Percentiles rank a stretch among this genome's conserved stretches.
phyloP scores from a whole-genome alignment of 2,113 vertebrate species.

The Alethe diademata region DNA sequence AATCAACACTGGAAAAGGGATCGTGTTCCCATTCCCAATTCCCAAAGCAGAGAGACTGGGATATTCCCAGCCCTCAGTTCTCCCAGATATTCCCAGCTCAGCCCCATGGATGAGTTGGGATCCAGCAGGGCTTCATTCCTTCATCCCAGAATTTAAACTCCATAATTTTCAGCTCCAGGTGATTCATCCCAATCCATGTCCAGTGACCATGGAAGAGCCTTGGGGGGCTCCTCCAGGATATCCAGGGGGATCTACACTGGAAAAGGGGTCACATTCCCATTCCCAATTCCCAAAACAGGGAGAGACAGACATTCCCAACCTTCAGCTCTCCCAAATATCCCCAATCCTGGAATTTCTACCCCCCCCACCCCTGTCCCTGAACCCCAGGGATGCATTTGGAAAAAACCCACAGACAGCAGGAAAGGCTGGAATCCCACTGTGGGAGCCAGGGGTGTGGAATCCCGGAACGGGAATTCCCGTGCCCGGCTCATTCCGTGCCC shows the following conservation, averaged over 20 bases:
- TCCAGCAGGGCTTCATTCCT: too few relatives aligned
- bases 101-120: too few relatives aligned
- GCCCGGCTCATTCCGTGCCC: accelerated
- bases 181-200: too few relatives aligned
- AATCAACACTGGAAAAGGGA: not conserved
- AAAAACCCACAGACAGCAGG: accelerated
- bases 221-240: too few relatives aligned
- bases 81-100: too few relatives aligned
- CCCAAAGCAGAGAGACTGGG: accelerated
- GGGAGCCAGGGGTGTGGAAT: accelerated
- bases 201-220: too few relatives aligned
- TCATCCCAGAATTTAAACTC: too few relatives aligned
- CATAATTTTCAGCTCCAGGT: too few relatives aligned
- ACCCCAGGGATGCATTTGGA: accelerated
- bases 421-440: accelerated
- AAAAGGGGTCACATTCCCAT: too few relatives aligned
- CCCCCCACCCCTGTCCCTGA: accelerated
- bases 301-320: not conserved
- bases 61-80: not conserved
- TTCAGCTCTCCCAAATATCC: not conserved
- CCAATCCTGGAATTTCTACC: accelerated
- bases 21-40: accelerated
- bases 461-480: accelerated
- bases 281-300: too few relatives aligned
- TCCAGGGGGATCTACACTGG: too few relatives aligned